These are phyloP conservation scores for Drosophila gunungcola DNA, from an alignment of 1,140 invertebrate genomes.

Conservation along the genomic window DNA sequence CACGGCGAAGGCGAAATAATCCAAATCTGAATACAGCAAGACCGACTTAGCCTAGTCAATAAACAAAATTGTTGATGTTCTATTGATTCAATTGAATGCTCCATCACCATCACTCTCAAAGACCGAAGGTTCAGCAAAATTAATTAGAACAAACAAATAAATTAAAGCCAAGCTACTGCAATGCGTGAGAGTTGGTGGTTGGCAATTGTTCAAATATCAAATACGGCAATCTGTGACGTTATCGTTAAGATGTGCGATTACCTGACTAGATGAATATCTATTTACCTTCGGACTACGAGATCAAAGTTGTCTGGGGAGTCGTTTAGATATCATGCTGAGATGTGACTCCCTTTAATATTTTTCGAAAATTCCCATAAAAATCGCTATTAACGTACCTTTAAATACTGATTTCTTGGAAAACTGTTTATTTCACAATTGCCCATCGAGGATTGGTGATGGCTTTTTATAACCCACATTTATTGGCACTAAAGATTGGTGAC, in stretches of 20 bases:
- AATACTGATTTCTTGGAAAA: constrained; percentile 41
- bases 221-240: constrained; percentile 60
- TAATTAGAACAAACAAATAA: constrained; percentile 37
- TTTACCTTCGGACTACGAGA: constrained; percentile 24
- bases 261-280: constrained; percentile 26
- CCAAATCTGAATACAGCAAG: constrained; percentile 14
- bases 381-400: background rate
- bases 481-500: constrained; percentile 10
- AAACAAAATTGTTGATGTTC: constrained; percentile 15
- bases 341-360: constrained; percentile 20
- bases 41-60: constrained; percentile 7
- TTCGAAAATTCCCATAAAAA: background rate
- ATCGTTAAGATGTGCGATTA: constrained; percentile 42
- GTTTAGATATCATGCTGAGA: background rate
- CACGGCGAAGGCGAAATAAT: constrained; percentile 26
- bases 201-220: constrained; percentile 58
- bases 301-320: constrained; percentile 21
- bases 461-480: constrained; percentile 30
- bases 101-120: background rate
- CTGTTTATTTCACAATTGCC: constrained; percentile 22
- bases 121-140: constrained; percentile 11
- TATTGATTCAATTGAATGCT: constrained; percentile 27
- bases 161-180: constrained; percentile 65
- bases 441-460: constrained; percentile 15
- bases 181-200: constrained; percentile 52